phyloP scores from a whole-genome alignment of 2,797 vertebrate species.

The Pampus argenteus region DNA sequence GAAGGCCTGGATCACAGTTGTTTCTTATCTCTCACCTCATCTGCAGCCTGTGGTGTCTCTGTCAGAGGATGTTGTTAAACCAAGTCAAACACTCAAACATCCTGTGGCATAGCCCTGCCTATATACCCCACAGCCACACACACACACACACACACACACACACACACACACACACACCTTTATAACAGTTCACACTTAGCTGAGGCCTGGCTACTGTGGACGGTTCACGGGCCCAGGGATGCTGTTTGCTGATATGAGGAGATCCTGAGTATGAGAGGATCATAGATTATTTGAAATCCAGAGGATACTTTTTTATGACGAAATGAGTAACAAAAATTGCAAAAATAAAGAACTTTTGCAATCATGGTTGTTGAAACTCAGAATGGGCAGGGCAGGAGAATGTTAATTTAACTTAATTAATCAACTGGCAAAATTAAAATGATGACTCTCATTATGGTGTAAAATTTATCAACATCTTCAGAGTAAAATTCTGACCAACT shows the following conservation, averaged over 20 bases:
- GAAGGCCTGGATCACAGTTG: slow-evolving; percentile 78
- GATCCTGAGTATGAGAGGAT: neutral
- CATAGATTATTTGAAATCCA: neutral
- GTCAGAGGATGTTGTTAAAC: slow-evolving; percentile 88
- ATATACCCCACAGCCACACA: slow-evolving; percentile 28
- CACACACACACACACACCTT: slow-evolving; percentile 52
- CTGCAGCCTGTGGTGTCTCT: slow-evolving; percentile 82
- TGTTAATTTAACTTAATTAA: slow-evolving; percentile 1
- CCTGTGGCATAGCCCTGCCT: slow-evolving; percentile 79
- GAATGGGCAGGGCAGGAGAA: neutral
- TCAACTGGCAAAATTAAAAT: slow-evolving; percentile 21
- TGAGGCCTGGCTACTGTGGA: slow-evolving; percentile 49
- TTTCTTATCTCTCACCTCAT: slow-evolving; percentile 84
- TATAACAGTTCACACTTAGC: slow-evolving; percentile 72
- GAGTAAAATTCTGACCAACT: slow-evolving; percentile 48
- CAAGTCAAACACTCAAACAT: slow-evolving; percentile 88
- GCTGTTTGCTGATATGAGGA: slow-evolving; percentile 32
- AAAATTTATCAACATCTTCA: slow-evolving; percentile 7
- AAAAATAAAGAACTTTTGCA: neutral
- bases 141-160: slow-evolving; percentile 45
- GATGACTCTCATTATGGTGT: neutral
- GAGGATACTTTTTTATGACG: neutral
- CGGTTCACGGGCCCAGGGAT: slow-evolving; percentile 47
- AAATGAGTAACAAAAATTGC: neutral
- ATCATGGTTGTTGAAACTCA: neutral